Conservation (phyloP, 2,797 vertebrate genomes). For the Ataeniobius toweri region DNA sequence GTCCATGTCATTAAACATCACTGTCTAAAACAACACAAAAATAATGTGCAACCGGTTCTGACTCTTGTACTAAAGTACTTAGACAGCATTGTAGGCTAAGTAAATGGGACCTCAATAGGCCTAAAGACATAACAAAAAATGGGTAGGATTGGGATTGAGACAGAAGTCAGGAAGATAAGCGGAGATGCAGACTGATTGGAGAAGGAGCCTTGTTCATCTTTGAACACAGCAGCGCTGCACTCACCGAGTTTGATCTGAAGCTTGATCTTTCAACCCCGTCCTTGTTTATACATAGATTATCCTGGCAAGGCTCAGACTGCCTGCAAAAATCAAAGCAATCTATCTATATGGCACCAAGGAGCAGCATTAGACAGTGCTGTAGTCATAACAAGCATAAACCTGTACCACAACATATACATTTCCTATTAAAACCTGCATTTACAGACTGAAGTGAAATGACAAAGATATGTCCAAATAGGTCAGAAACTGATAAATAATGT, state of each 20-base stretch:
- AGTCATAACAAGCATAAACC: conserved; percentile 16
- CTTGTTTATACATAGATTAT: conserved; percentile 71
- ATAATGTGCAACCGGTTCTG: conserved; percentile 26
- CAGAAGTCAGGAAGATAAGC: conserved; percentile 35
- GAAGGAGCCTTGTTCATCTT: conserved; percentile 57
- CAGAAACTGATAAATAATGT: not conserved
- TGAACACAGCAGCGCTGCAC: conserved; percentile 39
- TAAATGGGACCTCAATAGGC: conserved; percentile 22
- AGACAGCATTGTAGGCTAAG: conserved; percentile 27
- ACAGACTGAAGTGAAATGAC: not conserved
- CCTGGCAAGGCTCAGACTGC: conserved; percentile 29
- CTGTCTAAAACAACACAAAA: conserved; percentile 29
- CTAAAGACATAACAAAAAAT: conserved; percentile 30
- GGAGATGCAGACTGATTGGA: conserved; percentile 55
- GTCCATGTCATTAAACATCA: conserved; percentile 37
- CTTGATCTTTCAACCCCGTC: conserved; percentile 59
- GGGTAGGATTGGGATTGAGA: conserved; percentile 5
- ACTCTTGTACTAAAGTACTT: conserved; percentile 7
- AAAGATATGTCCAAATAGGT: not conserved
- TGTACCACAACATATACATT: not conserved
- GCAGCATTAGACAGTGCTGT: conserved; percentile 9
- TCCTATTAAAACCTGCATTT: not conserved
- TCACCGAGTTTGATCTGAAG: conserved; percentile 58
- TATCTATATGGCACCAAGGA: conserved; percentile 16
- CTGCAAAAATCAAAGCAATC: conserved; percentile 53